Conservation (phyloP, 2,113 vertebrate species). For the Tyrannus savana region DNA sequence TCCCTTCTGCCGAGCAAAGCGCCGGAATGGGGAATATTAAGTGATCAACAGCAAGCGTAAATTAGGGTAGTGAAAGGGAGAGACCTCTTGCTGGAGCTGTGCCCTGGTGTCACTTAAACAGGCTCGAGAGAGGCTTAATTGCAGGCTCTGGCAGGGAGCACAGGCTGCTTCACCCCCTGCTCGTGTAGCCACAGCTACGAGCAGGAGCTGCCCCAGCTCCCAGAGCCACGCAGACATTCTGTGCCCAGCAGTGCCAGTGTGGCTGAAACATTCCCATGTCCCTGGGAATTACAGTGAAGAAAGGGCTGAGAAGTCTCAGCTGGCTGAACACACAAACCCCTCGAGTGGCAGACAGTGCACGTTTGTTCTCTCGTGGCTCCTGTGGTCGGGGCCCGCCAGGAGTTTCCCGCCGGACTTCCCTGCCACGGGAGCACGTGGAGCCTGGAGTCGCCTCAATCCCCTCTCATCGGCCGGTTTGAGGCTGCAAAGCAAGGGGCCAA, state of each 20-base stretch:
- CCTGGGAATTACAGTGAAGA: background rate
- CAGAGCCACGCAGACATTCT: accelerated
- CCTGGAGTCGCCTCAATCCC: background rate
- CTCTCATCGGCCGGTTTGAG: background rate
- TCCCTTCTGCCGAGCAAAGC: background rate
- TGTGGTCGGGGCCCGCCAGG: background rate
- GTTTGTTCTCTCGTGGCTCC: background rate
- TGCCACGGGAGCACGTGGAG: background rate
- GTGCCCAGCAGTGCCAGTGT: background rate
- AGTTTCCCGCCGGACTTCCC: background rate
- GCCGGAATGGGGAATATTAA: background rate
- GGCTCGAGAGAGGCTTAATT: background rate
- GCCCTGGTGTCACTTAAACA: background rate
- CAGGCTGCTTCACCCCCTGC: background rate
- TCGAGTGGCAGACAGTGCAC: background rate
- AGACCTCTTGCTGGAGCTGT: background rate
- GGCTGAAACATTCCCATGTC: background rate
- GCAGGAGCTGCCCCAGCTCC: background rate
- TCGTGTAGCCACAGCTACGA: background rate
- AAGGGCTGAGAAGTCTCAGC: background rate
- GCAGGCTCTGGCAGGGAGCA: background rate
- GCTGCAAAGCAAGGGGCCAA: background rate
- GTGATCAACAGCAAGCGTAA: background rate
- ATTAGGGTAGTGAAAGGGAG: background rate
- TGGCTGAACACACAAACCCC: background rate